Base-by-base conservation (phyloP, 2,797 vertebrate species). In the Sibirionetta formosa region DNA sequence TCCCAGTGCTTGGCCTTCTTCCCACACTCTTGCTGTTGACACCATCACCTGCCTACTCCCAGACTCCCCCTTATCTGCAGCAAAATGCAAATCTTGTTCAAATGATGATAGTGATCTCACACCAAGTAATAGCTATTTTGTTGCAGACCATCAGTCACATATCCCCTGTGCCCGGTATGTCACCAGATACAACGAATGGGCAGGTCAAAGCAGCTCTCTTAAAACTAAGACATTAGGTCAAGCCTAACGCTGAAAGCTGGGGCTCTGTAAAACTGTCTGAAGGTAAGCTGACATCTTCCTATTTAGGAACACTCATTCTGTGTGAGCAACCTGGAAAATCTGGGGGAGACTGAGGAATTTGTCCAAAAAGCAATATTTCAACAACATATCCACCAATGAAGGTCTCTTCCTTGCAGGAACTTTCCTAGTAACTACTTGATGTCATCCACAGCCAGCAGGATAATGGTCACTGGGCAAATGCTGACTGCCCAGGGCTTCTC, bases 1-100 rank as follows among this genome's bases (percentile, higher is more conserved):
- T 93, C 79, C 29, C 17, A 78, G 36, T 64, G 54, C 91, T 81
- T 71, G 66, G 75, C 82, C 78, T 90, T 66, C 56, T 91, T 94
- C 78, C 71, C 69, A 66, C 78, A 73, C 78, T 87, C 71, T 40
- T 82, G 71, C 64, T 93, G 64, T 66, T 94, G 84, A 89, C 84
- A 93, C 78, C 78, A 40, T 88, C 90, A 88, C 40, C 71, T 70
- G 38, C 75, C 57, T 85, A 33, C 58, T 90, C 75, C 51, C 83
- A 80, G 75, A 58, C 78, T 96, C 33, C 13, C 40, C 22, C 31
- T 96, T 96, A 94, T 93, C 95, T 93, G 64, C 65, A 61, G 88
- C 48, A 87, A 89, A 96, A 97, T 96, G 93, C 90, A 95, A 96
- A 96, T 97, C 71, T 82, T 87, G 86, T 82, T 94, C 78, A 80